Evolutionary conservation across 2,113 vertebrate species (phyloP).

Genomic region (Oryzias curvinotus): DNA sequence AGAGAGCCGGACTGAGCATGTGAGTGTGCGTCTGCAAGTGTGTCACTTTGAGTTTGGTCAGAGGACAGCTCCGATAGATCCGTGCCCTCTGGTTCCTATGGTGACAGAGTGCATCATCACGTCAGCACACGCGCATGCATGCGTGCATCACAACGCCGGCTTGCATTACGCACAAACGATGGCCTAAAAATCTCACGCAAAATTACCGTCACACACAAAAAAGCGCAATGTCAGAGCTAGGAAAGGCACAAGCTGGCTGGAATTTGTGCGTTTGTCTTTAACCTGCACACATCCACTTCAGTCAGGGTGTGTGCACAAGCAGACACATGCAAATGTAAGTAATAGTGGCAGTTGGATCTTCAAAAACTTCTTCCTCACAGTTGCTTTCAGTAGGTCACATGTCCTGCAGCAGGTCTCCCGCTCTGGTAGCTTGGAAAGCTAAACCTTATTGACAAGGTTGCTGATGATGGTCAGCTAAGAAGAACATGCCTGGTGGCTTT

Average conservation of each 20-base stretch:
- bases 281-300: slow-evolving; percentile 20
- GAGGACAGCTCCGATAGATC: slow-evolving; percentile 50
- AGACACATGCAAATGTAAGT: slow-evolving; percentile 44
- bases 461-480: slow-evolving; percentile 61
- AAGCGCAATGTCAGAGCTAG: slow-evolving; percentile 14
- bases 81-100: slow-evolving; percentile 77
- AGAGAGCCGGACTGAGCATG: slow-evolving; percentile 15
- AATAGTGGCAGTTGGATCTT: slow-evolving; percentile 51
- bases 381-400: slow-evolving; percentile 49
- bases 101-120: slow-evolving; percentile 88
- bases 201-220: slow-evolving; percentile 64
- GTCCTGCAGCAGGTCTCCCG: slow-evolving; percentile 58
- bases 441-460: slow-evolving; percentile 80
- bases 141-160: slow-evolving; percentile 55
- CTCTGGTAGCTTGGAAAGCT: slow-evolving; percentile 67
- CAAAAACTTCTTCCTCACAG: slow-evolving; percentile 7
- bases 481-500: slow-evolving; percentile 46
- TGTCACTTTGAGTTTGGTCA: slow-evolving; percentile 64
- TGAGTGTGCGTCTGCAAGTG: slow-evolving; percentile 27
- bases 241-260: slow-evolving; percentile 13
- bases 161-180: slow-evolving; percentile 63
- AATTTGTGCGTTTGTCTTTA: slow-evolving; percentile 25
- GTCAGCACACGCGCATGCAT: slow-evolving; percentile 55
- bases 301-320: slow-evolving; percentile 6
- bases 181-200: slow-evolving; percentile 67